These are phyloP conservation scores for Acronicta aceris DNA, from an alignment of 2,888 invertebrate species.

Conservation along the genomic window DNA sequence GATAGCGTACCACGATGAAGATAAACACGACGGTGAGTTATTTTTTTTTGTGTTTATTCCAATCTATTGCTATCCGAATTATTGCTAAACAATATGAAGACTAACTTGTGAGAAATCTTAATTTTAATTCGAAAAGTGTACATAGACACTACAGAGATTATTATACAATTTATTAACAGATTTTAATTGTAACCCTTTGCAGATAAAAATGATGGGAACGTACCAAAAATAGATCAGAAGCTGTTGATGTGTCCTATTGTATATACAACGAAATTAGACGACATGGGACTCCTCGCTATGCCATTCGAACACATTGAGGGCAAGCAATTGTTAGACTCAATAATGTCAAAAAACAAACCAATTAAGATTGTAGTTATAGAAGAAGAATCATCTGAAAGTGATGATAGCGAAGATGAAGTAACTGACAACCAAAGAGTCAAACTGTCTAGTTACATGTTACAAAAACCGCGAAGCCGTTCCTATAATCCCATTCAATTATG, in stretches of 20 bases:
- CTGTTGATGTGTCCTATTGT: constrained; percentile 76
- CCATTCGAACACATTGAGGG: constrained; percentile 58
- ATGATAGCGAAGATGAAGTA: constrained; percentile 46
- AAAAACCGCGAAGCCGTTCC: constrained; percentile 74
- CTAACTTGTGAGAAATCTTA: too few species aligned
- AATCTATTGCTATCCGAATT: too few species aligned
- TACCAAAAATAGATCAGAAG: constrained; percentile 74
- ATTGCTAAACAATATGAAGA: too few species aligned
- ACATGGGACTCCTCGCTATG: constrained; percentile 68
- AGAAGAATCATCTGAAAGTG: constrained; percentile 15
- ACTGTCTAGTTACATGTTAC: constrained; percentile 69
- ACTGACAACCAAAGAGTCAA: constrained; percentile 64
- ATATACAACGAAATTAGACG: constrained; percentile 75
- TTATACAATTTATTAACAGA: too few species aligned
- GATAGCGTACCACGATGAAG: constrained; percentile 50
- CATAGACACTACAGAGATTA: too few species aligned
- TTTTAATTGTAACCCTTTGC: constrained; percentile 9
- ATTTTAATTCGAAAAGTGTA: too few species aligned
- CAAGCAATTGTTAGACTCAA: constrained; percentile 63
- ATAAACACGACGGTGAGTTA: constrained; percentile 27
- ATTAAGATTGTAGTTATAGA: constrained; percentile 38
- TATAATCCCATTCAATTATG: constrained; percentile 79
- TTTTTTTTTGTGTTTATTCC: too few species aligned
- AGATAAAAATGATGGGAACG: constrained; percentile 31
- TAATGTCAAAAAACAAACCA: constrained; percentile 74